Percentiles rank a stretch among this genome's conserved stretches.
Conservation (phyloP, 2,797 vertebrate species). For the Remorina albescens region DNA sequence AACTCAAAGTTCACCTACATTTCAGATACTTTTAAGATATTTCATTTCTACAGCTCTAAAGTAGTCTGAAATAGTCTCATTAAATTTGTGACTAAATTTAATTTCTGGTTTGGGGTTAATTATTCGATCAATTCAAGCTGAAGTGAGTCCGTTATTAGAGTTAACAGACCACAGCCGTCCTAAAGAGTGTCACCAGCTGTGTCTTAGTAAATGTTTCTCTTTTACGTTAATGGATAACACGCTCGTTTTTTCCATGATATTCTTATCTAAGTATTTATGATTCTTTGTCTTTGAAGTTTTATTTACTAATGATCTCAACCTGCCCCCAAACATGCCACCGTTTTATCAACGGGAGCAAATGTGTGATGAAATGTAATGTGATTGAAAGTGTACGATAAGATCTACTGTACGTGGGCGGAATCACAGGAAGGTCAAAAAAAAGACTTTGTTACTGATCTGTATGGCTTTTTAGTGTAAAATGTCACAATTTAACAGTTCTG, state of each 20-base stretch:
- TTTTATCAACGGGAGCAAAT: slow-evolving; percentile 2
- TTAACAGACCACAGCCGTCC: background rate
- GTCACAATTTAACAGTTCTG: too few relatives aligned
- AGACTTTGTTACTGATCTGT: background rate
- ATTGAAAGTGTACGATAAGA: background rate
- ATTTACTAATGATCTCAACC: slow-evolving; percentile 30
- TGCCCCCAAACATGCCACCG: background rate
- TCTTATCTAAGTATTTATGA: slow-evolving; percentile 46
- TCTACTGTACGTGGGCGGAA: background rate
- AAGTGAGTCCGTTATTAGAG: background rate
- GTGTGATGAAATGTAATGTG: background rate
- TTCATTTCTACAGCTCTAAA: too few relatives aligned
- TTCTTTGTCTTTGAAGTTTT: slow-evolving; percentile 33
- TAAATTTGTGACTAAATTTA: background rate
- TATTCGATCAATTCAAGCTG: background rate
- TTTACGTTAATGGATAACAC: slow-evolving; percentile 62
- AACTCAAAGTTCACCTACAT: too few relatives aligned
- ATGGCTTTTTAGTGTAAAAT: background rate
- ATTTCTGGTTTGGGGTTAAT: background rate
- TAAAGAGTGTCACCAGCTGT: background rate
- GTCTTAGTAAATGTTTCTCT: slow-evolving; percentile 42
- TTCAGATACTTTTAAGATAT: too few relatives aligned
- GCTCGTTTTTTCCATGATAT: slow-evolving; percentile 25
- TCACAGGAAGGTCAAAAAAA: background rate
- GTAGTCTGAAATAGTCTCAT: background rate